Conservation (phyloP, 2,113 vertebrate species). For the Laterallus jamaicensis region DNA sequence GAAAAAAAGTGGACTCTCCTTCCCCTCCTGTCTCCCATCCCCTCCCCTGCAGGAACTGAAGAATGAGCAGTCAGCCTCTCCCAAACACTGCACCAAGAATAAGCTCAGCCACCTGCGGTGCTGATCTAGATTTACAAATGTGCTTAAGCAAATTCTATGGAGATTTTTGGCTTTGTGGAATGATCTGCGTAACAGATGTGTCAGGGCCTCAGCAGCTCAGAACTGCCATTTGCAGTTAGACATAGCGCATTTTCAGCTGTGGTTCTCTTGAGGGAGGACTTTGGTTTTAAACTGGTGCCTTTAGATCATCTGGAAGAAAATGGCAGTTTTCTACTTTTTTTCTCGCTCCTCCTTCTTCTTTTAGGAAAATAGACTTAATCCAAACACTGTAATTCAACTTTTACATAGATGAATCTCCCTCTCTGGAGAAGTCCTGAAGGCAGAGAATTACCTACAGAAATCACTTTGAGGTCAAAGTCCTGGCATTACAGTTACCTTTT, state of each 20-base stretch:
- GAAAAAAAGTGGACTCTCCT: neutral
- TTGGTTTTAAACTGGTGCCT: neutral
- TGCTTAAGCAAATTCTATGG: neutral
- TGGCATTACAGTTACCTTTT: neutral
- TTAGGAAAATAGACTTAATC: neutral
- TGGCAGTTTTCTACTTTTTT: neutral
- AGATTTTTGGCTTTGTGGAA: neutral
- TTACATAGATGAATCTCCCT: neutral
- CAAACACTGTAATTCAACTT: neutral
- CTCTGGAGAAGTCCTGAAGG: conserved; percentile 26
- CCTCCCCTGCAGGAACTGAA: neutral
- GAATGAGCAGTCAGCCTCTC: neutral
- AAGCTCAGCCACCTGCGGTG: neutral
- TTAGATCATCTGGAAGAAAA: conserved; percentile 8
- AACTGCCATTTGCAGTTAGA: conserved; percentile 8
- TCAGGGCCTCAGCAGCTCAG: neutral
- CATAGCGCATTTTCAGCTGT: neutral
- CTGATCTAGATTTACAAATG: neutral
- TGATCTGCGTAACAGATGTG: neutral
- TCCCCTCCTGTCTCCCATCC: neutral
- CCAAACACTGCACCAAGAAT: neutral
- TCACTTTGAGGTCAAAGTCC: conserved; percentile 42
- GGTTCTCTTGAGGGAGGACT: neutral
- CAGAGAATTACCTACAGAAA: conserved; percentile 47
- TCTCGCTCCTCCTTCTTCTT: neutral